Conservation (phyloP, 2,797 vertebrate genomes). For the Siniperca undulata region DNA sequence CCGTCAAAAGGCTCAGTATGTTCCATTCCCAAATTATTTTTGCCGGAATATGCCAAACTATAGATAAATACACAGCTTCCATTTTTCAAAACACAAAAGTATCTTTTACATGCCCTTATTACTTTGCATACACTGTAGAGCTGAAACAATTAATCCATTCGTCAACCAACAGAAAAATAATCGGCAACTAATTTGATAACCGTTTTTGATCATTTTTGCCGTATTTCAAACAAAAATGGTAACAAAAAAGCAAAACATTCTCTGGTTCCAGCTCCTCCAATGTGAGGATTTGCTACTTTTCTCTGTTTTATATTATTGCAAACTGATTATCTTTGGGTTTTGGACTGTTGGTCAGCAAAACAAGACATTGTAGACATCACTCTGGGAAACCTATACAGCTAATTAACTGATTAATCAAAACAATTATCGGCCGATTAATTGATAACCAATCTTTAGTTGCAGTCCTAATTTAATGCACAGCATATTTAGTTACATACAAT, state of each 20-base stretch:
- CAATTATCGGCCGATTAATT: background rate
- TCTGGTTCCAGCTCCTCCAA: background rate
- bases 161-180: background rate
- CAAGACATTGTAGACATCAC: too few species aligned
- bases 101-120: background rate
- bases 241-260: too few species aligned
- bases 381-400: too few species aligned
- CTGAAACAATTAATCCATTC: background rate
- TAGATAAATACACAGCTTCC: background rate
- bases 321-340: background rate
- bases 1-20: background rate
- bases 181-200: background rate
- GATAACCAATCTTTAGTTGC: background rate
- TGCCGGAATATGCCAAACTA: background rate
- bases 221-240: background rate
- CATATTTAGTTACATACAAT: background rate
- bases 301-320: background rate
- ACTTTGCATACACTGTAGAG: background rate
- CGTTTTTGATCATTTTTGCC: background rate
- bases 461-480: background rate
- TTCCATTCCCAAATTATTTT: background rate
- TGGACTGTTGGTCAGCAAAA: background rate
- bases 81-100: background rate
- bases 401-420: background rate
- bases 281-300: background rate